Evolutionary conservation across 2,797 vertebrate genomes (phyloP).

Genomic region (Petrocephalus schoutedeni): DNA sequence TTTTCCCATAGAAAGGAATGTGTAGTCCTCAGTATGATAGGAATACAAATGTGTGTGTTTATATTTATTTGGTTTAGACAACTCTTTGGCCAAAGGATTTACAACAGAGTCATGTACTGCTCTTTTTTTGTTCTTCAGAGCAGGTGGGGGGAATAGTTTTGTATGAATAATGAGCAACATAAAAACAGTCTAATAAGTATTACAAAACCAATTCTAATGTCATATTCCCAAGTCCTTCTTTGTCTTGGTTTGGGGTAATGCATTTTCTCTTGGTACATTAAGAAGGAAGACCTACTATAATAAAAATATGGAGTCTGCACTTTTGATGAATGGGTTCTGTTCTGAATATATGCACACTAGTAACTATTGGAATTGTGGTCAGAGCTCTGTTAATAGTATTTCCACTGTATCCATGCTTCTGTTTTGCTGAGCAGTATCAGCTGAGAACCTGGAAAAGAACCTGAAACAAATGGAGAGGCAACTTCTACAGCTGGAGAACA

Average conservation of each 20-base stretch:
- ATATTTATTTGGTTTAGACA: not conserved
- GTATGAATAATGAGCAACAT: not conserved
- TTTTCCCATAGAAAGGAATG: no score
- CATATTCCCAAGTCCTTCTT: not conserved
- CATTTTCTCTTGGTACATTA: not conserved
- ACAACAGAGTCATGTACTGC: not conserved
- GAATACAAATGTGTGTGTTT: not conserved
- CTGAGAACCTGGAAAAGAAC: slow-evolving; percentile 92
- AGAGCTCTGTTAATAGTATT: not conserved
- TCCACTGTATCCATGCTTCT: not conserved
- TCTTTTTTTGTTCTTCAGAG: not conserved
- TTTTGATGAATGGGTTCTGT: not conserved
- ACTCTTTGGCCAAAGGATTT: not conserved
- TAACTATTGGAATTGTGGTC: not conserved
- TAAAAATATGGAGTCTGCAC: not conserved
- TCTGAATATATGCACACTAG: not conserved
- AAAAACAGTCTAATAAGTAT: not conserved
- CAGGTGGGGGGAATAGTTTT: not conserved
- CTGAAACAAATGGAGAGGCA: slow-evolving; percentile 94
- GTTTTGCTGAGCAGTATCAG: slow-evolving; percentile 72
- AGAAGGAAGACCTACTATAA: not conserved
- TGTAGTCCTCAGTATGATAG: no score
- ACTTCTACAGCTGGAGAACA: slow-evolving; percentile 90
- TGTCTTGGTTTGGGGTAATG: not conserved
- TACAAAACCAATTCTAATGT: not conserved